Evolutionary conservation across 2,113 vertebrate species (phyloP).

Genomic region (Girardinichthys multiradiatus): DNA sequence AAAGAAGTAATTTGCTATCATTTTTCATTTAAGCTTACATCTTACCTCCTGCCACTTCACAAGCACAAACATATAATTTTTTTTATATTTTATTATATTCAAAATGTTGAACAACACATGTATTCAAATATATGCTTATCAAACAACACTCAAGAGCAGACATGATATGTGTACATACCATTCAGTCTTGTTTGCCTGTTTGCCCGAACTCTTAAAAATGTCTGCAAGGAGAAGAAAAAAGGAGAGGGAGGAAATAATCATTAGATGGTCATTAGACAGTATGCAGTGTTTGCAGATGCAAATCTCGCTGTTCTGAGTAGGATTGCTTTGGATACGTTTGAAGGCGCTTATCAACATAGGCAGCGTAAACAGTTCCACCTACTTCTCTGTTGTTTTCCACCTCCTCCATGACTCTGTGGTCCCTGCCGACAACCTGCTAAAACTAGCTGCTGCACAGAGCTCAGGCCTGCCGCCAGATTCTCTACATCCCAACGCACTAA

Average conservation of each 20-base stretch:
- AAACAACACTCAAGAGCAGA: not conserved
- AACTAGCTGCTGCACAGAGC: slow-evolving; percentile 57
- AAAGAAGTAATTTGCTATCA: not conserved
- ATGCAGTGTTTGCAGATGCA: not conserved
- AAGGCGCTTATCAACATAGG: not conserved
- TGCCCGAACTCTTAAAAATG: slow-evolving; percentile 96
- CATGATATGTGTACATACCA: slow-evolving; percentile 84
- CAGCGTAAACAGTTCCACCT: slow-evolving; percentile 75
- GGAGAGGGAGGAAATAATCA: slow-evolving; percentile 47
- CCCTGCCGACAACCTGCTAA: slow-evolving; percentile 33
- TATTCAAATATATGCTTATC: not conserved
- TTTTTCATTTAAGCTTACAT: not conserved
- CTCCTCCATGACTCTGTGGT: slow-evolving; percentile 81
- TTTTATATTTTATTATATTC: not conserved
- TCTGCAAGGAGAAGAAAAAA: slow-evolving; percentile 81
- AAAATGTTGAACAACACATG: not conserved
- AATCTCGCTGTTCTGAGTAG: not conserved
- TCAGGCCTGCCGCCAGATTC: not conserved
- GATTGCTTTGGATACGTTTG: slow-evolving; percentile 76
- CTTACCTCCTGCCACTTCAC: not conserved
- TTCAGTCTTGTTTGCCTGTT: slow-evolving; percentile 98
- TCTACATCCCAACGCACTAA: slow-evolving; percentile 20
- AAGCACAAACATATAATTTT: not conserved
- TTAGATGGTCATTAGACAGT: slow-evolving; percentile 42
- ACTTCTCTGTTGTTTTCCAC: slow-evolving; percentile 84